Base-by-base conservation (phyloP, 2,113 vertebrate species). In the Seriola rivoliana region DNA sequence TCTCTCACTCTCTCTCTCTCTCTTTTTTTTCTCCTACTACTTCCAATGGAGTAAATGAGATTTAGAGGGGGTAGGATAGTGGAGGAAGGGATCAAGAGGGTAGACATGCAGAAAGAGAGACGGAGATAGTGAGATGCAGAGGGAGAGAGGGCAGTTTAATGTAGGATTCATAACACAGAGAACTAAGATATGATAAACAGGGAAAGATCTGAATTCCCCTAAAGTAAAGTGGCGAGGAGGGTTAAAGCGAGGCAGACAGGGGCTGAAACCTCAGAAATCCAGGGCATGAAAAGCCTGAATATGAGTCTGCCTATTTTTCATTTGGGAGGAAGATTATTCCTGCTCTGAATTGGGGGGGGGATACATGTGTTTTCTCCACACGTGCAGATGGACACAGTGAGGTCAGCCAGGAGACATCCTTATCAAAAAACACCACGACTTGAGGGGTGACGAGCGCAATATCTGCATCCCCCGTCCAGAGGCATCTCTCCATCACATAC, bases 31-130 rank as follows among this genome's bases (percentile, higher is more conserved):
- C 55, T 83, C 84, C 75, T 79, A 86, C 89, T 85, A 90, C 88
- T 93, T 93, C 83, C 88, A 92, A 74, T 91, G 82, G 85, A 93
- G 90, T 92, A 95, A 95, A 93, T 94, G 89, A 95, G 92, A 94
- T 94, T 93, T 93, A 67, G 92, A 91, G 80, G 89, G 75, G 89
- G 82, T 78, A 80, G 86, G 81, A 82, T 70, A 80, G 89, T 66
- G 88, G 80, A 92, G 91, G 88, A 89, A 85, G 81, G 92, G 92
- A 89, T 92, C 90, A 89, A 91, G 86, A 91, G 89, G 90, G 89
- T 85, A 88, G 87, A 92, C 78, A 85, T 87, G 89, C 78, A 84
- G 75, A 82, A 73, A 84, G 60, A 64, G 59, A 85, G 83, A 73
- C 12, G 23, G 77, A 82, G 84, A 82, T 84, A 85, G 81, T 54